Conservation (phyloP, 2,888 invertebrate genomes). For the Lochmaea capreae region DNA sequence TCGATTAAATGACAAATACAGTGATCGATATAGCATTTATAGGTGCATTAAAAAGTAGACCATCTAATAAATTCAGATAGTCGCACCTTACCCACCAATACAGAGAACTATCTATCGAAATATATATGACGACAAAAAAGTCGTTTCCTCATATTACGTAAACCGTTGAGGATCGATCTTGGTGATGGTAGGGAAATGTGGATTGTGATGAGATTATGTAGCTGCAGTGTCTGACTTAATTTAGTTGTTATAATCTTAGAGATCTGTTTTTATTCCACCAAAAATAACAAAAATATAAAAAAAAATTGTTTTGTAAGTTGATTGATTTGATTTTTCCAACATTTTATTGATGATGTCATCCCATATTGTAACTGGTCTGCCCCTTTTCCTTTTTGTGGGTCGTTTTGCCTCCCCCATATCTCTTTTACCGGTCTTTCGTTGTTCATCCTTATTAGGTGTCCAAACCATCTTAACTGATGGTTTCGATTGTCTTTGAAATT, state of each 20-base stretch:
- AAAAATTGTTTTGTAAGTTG: background rate
- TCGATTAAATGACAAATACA: conserved; percentile 31
- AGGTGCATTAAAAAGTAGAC: conserved; percentile 39
- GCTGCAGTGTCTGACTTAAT: background rate
- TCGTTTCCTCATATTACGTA: conserved; percentile 25
- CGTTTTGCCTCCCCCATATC: no score
- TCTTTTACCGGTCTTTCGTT: no score
- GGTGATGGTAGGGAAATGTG: background rate
- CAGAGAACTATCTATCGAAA: conserved; percentile 21
- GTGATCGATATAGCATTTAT: conserved; percentile 36
- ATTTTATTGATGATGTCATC: no score
- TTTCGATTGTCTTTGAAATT: no score
- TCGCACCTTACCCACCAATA: conserved; percentile 35
- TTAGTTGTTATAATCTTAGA: background rate
- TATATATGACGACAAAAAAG: conserved; percentile 15
- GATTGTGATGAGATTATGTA: background rate
- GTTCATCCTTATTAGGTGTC: no score
- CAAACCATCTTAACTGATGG: no score
- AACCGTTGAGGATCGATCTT: background rate
- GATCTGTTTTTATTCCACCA: background rate
- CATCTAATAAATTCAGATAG: conserved; percentile 40
- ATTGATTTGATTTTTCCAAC: no score
- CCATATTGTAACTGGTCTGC: no score
- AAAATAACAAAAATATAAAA: background rate
- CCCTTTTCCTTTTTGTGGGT: no score